Conservation (phyloP, 2,888 invertebrate genomes). For the Meta bourneti region DNA sequence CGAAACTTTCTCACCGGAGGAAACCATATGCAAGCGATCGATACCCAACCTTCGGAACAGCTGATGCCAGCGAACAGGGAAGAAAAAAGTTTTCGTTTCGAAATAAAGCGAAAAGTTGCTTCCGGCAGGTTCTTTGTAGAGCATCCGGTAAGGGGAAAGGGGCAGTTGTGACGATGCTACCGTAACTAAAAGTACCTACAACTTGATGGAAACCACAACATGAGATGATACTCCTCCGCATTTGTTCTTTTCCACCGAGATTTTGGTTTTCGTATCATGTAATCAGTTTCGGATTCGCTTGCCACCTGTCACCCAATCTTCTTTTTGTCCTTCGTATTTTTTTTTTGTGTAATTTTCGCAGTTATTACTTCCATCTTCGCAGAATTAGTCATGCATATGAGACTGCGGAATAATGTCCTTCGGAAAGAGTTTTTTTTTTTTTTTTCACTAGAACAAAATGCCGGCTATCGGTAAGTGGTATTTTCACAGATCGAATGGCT, state of each 20-base stretch:
- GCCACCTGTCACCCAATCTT: conserved; percentile 37
- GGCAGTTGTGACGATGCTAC: conserved; percentile 10
- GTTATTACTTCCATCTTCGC: not conserved
- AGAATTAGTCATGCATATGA: not conserved
- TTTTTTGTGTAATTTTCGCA: not conserved
- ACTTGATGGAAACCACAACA: conserved; percentile 23
- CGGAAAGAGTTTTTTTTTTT: not conserved
- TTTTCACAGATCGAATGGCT: no score
- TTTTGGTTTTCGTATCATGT: not conserved
- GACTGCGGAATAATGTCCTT: not conserved
- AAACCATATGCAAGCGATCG: conserved; percentile 66
- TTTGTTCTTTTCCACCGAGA: not conserved
- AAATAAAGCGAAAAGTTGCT: conserved; percentile 58
- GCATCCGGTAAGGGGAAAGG: conserved; percentile 57
- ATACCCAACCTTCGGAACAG: conserved; percentile 64
- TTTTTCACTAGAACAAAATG: not conserved
- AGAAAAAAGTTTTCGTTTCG: conserved; percentile 36
- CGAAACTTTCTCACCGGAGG: conserved; percentile 61
- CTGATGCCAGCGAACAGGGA: conserved; percentile 52
- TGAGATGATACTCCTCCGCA: conserved; percentile 27
- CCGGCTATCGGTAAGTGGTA: no score
- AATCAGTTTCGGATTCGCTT: conserved; percentile 46
- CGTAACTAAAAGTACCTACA: not conserved
- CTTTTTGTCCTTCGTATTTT: conserved; percentile 4
- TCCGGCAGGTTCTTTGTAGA: conserved; percentile 68